Conservation (phyloP, 2,888 invertebrate species). For the Adelphocoris suturalis region DNA sequence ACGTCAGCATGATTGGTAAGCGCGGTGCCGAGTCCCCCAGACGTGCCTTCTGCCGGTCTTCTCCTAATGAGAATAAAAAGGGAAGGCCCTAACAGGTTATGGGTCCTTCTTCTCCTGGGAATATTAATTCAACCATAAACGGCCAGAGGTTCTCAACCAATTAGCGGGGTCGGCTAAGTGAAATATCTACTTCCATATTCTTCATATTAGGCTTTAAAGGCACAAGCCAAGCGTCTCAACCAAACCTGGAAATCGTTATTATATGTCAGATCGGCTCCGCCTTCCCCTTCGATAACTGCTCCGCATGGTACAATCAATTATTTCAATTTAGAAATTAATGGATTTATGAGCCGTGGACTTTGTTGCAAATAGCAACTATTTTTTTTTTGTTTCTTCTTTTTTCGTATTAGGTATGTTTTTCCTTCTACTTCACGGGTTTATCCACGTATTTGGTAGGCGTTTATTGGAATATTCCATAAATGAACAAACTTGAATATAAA, state of each 20-base stretch:
- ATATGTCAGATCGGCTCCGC: slow-evolving; percentile 51
- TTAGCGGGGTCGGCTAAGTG: slow-evolving; percentile 70
- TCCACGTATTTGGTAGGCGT: background rate
- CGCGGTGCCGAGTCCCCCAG: background rate
- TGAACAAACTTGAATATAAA: background rate
- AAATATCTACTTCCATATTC: slow-evolving; percentile 70
- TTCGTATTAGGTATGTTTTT: background rate
- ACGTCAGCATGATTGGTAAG: background rate
- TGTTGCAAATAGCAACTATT: background rate
- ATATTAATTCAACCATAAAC: slow-evolving; percentile 72
- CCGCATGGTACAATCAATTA: slow-evolving; percentile 48
- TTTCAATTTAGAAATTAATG: slow-evolving; percentile 43
- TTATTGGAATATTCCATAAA: background rate
- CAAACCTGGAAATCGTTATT: slow-evolving; percentile 56
- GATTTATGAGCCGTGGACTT: slow-evolving; percentile 10
- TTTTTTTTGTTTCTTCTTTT: background rate
- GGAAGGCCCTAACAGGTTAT: slow-evolving; percentile 51
- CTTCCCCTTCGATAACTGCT: background rate
- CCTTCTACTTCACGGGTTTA: background rate
- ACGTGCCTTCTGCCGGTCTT: background rate
- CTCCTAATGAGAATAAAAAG: slow-evolving; percentile 49
- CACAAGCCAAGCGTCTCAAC: slow-evolving; percentile 65
- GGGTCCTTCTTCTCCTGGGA: slow-evolving; percentile 60
- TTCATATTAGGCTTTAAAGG: slow-evolving; percentile 63
- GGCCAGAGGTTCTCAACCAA: slow-evolving; percentile 68